A percentile compares a stretch with the other conserved stretches of the same genome.
phyloP scores from a whole-genome alignment of 2,888 invertebrate species.

The Eristalis pertinax region DNA sequence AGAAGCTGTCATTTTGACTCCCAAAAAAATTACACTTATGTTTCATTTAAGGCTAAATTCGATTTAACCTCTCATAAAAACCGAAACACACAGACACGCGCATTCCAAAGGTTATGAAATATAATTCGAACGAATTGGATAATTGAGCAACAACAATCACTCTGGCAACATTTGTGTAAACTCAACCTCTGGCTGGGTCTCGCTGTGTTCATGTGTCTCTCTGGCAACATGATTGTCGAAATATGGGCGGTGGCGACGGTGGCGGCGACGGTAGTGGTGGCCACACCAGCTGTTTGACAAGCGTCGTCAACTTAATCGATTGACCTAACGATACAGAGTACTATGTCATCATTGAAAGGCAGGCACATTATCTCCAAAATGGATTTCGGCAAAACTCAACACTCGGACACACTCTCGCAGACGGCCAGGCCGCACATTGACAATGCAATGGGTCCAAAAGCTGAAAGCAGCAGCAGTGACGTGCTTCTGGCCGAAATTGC shows the following conservation, averaged over 20 bases:
- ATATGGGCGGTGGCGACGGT: constrained; percentile 47
- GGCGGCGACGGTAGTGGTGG: constrained; percentile 23
- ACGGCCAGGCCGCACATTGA: not conserved
- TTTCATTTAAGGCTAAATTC: constrained; percentile 58
- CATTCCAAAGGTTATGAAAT: constrained; percentile 61
- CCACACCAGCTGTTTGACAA: not conserved
- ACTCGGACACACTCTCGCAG: not conserved
- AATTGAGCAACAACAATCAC: constrained; percentile 64
- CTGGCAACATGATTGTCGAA: constrained; percentile 55
- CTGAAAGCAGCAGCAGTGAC: constrained; percentile 43
- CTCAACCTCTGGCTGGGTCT: constrained; percentile 7
- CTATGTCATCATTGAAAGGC: constrained; percentile 49
- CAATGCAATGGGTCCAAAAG: constrained; percentile 29
- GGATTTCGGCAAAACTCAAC: constrained; percentile 20
- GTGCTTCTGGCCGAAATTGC: constrained; percentile 39
- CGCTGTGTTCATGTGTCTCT: constrained; percentile 20
- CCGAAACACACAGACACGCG: no score
- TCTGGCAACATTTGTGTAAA: constrained; percentile 51
- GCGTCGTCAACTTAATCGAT: constrained; percentile 59
- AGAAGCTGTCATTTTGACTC: constrained; percentile 44
- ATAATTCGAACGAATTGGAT: constrained; percentile 65
- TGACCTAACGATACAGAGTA: constrained; percentile 55
- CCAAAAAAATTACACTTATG: constrained; percentile 13
- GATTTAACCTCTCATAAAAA: constrained; percentile 54
- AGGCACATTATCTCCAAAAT: constrained; percentile 23